Evolutionary conservation across 1,140 invertebrate genomes (phyloP), one percentile per base, ranked within the genome.

Genomic region (Nasonia vitripennis): DNA sequence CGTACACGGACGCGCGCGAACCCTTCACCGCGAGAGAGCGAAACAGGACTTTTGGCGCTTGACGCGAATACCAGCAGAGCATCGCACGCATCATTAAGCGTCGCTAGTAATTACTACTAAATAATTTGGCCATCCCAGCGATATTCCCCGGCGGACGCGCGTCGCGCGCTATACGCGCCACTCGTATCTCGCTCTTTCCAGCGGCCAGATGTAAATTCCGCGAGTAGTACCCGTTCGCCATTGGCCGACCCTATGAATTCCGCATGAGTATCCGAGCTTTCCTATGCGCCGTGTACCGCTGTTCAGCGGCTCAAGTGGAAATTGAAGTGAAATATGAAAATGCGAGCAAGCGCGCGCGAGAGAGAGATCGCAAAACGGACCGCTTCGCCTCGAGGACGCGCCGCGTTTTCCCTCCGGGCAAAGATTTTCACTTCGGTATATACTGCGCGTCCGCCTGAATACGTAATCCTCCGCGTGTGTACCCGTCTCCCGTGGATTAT

Each of bases 271-370:
- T 90, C 87, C 88, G 87, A 91, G 89, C 90, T 92, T 91, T 91
- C 90, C 89, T 87, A 85, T 11, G 86, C 87, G 83, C 82, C 67
- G 41, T n/a, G 14, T 27, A 37, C 71, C 86, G 85, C 85, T 89
- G 89, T 89, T 89, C 89, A 87, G 88, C 89, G 87, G 89, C 89
- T 92, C 87, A 91, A 92, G 91, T 92, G 90, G 89, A 92, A 91
- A 92, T 92, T 92, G 89, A 91, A 92, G 91, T 91, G 91, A 92
- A 92, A 92, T 92, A 92, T 92, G 91, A 91, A 91, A 92, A 91
- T 91, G 88, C 87, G 78, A 87, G 88, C 81, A 87, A 67, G 48
- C 9, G 27, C 0, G 75, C 27, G 67, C 51, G 48, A 1, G 51
- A 75, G 83, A 55, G 77, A 51, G 73, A 71, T 71, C n/a, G 74